Evolutionary conservation across 2,888 invertebrate genomes (phyloP).

Genomic region (Yponomeuta plumbellus): DNA sequence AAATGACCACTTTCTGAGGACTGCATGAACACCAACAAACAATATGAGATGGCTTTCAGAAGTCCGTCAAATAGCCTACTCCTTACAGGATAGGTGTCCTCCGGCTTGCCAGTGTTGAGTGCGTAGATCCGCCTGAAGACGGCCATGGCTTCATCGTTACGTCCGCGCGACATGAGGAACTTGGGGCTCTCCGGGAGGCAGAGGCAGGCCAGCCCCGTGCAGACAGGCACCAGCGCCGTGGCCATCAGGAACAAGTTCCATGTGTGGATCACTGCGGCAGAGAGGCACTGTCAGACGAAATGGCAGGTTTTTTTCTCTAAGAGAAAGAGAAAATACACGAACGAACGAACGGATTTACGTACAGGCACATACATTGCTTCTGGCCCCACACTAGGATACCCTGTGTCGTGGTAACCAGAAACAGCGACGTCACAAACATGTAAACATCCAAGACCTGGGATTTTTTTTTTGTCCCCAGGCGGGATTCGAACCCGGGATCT

Average conservation of each 20-base stretch:
- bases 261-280: constrained; percentile 68
- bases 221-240: constrained; percentile 79
- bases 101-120: constrained; percentile 79
- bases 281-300: background rate
- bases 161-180: constrained; percentile 82
- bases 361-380: too few species aligned
- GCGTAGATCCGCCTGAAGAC: constrained; percentile 80
- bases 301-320: background rate
- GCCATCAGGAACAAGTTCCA: constrained; percentile 80
- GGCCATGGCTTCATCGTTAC: constrained; percentile 79
- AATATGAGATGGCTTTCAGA: too few species aligned
- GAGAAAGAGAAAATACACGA: background rate
- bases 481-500: too few species aligned
- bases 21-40: too few species aligned
- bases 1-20: too few species aligned
- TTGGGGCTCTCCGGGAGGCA: constrained; percentile 87
- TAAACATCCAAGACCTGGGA: too few species aligned
- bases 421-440: too few species aligned
- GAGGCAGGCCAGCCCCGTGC: constrained; percentile 78
- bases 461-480: too few species aligned
- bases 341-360: too few species aligned
- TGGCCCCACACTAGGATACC: too few species aligned
- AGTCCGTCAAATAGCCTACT: too few species aligned
- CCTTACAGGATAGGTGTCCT: constrained; percentile 81
- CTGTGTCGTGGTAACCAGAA: too few species aligned